These are phyloP conservation scores for Gila orcuttii DNA, from an alignment of 2,113 vertebrate genomes.

Conservation along the genomic window DNA sequence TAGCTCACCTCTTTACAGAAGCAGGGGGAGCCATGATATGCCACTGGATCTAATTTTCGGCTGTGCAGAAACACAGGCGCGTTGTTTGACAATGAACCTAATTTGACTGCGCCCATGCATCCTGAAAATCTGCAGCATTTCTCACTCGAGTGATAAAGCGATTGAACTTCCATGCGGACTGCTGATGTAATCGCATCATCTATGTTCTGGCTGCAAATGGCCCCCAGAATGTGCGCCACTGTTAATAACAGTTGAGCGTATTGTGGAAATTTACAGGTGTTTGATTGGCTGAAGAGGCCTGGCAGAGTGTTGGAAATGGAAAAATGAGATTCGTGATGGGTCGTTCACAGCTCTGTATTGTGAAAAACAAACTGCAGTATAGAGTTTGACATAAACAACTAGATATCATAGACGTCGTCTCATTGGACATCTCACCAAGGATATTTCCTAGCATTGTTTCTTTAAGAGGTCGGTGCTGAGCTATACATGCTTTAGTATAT, in stretches of 20 bases:
- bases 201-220: constrained; percentile 55
- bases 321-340: constrained; percentile 59
- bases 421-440: not conserved
- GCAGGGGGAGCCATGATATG: constrained; percentile 7
- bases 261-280: constrained; percentile 52
- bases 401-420: not conserved
- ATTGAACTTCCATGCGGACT: constrained; percentile 35
- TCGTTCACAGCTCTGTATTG: constrained; percentile 46
- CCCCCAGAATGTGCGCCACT: constrained; percentile 47
- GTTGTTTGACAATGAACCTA: constrained; percentile 21
- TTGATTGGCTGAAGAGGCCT: constrained; percentile 54
- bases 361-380: not conserved
- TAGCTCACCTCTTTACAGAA: not conserved
- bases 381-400: constrained; percentile 18
- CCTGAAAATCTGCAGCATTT: not conserved
- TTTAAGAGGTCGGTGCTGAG: not conserved
- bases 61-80: constrained; percentile 38
- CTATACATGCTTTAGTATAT: not conserved
- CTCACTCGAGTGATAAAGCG: constrained; percentile 47
- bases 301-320: constrained; percentile 47
- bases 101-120: constrained; percentile 50
- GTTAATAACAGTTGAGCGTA: constrained; percentile 47
- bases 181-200: constrained; percentile 37
- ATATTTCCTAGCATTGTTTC: not conserved
- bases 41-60: constrained; percentile 34